Percentiles rank a stretch among this genome's conserved stretches.
These are phyloP conservation scores for Luperina testacea DNA, from an alignment of 2,888 invertebrate genomes.

Conservation along the genomic window DNA sequence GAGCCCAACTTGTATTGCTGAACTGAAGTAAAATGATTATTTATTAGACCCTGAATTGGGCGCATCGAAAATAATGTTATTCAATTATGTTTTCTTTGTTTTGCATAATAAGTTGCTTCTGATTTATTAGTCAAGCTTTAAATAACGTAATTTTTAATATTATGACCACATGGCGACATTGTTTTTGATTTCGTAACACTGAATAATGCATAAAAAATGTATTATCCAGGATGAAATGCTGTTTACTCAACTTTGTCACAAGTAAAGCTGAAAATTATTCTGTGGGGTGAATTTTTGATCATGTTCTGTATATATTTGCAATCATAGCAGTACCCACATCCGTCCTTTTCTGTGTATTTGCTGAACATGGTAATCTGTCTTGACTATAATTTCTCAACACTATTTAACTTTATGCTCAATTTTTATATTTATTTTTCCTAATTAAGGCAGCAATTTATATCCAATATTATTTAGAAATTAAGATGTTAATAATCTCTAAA, in stretches of 20 bases:
- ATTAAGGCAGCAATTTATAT: constrained; percentile 6
- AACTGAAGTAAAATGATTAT: not conserved
- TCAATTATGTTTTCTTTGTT: constrained; percentile 13
- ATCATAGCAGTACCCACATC: constrained; percentile 26
- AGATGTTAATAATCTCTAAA: constrained; percentile 4
- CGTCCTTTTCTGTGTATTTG: constrained; percentile 30
- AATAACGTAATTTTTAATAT: constrained; percentile 1
- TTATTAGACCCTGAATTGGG: not conserved
- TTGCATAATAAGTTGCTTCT: constrained; percentile 16
- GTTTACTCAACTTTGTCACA: constrained; percentile 9
- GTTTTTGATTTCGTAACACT: not conserved
- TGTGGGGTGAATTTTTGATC: constrained; percentile 44
- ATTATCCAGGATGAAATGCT: not conserved
- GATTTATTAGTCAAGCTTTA: not conserved
- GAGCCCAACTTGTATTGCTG: not conserved
- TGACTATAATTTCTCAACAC: constrained; percentile 20
- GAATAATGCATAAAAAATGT: not conserved
- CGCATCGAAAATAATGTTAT: constrained; percentile 11
- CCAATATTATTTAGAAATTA: not conserved
- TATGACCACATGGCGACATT: not conserved
- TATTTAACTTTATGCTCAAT: constrained; percentile 41
- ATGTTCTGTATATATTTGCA: constrained; percentile 51
- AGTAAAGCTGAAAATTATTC: constrained; percentile 32
- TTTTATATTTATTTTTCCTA: constrained; percentile 26
- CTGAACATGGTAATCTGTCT: constrained; percentile 21